These are phyloP conservation scores for Schizothorax lantsangensis DNA, from an alignment of 2,797 vertebrate species.

Conservation along the genomic window DNA sequence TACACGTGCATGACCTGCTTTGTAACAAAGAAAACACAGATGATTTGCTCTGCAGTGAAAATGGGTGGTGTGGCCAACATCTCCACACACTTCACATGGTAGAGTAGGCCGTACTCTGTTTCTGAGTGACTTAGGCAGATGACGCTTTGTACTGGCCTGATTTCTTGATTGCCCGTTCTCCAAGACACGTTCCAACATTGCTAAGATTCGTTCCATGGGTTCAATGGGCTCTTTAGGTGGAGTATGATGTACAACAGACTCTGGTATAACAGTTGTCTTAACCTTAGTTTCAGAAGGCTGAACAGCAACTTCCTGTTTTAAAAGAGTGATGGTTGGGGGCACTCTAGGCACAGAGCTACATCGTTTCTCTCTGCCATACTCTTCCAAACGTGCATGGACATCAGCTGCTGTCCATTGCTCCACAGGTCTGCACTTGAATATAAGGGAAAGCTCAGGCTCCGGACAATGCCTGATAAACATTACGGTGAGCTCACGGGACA, in stretches of 20 bases:
- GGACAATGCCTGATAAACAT: slow-evolving; percentile 24
- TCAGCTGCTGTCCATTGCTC: slow-evolving; percentile 1
- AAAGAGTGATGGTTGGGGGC: neutral
- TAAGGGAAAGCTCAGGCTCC: slow-evolving; percentile 33
- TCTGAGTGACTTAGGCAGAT: neutral
- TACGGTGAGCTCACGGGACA: slow-evolving; percentile 13
- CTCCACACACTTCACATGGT: slow-evolving; percentile 5
- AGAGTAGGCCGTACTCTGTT: neutral
- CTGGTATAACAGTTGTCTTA: neutral
- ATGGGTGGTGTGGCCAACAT: slow-evolving; percentile 19
- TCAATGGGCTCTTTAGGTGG: neutral
- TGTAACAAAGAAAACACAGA: neutral
- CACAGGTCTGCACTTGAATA: slow-evolving; percentile 24
- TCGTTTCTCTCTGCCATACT: slow-evolving; percentile 18
- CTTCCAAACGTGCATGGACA: slow-evolving; percentile 4
- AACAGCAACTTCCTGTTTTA: neutral
- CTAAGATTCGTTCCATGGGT: neutral
- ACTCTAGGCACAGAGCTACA: neutral
- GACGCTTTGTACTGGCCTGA: neutral
- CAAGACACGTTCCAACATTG: neutral
- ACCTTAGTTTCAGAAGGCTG: slow-evolving; percentile 1
- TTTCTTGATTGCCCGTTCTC: neutral
- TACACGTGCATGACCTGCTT: neutral
- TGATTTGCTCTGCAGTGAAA: neutral
- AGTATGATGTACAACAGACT: neutral